phyloP scores from a whole-genome alignment of 2,113 vertebrate species.

The Oryzias melastigma region DNA sequence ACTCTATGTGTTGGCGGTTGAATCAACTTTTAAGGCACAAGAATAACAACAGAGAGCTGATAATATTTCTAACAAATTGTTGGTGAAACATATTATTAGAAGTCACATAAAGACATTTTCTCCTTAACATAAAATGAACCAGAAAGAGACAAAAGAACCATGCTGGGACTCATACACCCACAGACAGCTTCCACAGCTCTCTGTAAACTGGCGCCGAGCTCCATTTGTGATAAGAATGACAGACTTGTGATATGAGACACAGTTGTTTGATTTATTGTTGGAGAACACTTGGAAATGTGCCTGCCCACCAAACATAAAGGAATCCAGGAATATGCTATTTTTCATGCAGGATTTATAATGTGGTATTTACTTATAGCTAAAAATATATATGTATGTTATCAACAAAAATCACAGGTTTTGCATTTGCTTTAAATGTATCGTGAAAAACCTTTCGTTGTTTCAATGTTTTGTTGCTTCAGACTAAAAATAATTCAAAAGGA shows the following conservation, averaged over 20 bases:
- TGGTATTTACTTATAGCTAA: background rate
- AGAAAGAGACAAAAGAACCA: slow-evolving; percentile 8
- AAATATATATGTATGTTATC: background rate
- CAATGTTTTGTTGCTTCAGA: too few species aligned
- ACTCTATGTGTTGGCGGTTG: slow-evolving; percentile 1
- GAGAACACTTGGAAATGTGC: slow-evolving; percentile 15
- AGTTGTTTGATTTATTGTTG: slow-evolving; percentile 22
- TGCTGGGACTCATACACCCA: background rate
- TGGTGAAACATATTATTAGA: background rate
- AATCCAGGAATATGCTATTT: slow-evolving; percentile 3
- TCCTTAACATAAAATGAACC: background rate
- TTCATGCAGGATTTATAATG: slow-evolving; percentile 1
- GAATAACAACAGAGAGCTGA: background rate
- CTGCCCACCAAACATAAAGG: slow-evolving; percentile 7
- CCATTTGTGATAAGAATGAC: slow-evolving; percentile 17
- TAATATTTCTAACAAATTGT: background rate
- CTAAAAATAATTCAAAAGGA: too few species aligned
- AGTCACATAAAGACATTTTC: background rate
- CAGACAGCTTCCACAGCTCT: background rate
- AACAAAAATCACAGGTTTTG: background rate
- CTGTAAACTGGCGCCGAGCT: slow-evolving; percentile 16
- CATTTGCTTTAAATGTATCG: too few species aligned
- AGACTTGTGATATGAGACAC: slow-evolving; percentile 17
- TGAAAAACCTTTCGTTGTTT: too few species aligned
- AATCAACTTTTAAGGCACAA: slow-evolving; percentile 7